These are phyloP conservation scores for Prenolepis imparis DNA, from an alignment of 2,888 invertebrate genomes.

Conservation along the genomic window DNA sequence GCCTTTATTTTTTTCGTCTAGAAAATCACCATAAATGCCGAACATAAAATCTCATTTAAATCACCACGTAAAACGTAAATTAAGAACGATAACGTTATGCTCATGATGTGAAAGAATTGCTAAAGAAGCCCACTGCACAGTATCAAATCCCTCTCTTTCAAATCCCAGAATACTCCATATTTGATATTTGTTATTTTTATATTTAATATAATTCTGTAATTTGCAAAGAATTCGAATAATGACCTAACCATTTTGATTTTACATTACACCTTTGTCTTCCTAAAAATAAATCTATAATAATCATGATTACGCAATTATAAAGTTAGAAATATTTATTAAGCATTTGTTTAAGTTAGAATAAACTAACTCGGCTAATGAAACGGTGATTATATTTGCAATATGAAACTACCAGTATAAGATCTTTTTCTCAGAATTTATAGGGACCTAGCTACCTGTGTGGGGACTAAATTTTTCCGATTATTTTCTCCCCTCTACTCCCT, in stretches of 20 bases:
- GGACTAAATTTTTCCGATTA: constrained; percentile 76
- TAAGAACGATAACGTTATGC: too few species aligned
- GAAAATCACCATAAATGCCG: too few species aligned
- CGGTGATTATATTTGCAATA: constrained; percentile 2
- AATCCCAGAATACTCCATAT: too few species aligned
- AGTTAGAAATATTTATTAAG: constrained; percentile 5
- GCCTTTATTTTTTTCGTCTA: too few species aligned
- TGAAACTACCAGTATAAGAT: background rate
- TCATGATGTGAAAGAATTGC: too few species aligned
- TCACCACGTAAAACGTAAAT: too few species aligned
- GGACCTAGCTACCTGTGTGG: constrained; percentile 42
- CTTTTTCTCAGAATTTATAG: constrained; percentile 23
- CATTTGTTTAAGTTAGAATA: constrained; percentile 2
- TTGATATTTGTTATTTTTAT: too few species aligned
- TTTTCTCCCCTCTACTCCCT: constrained; percentile 33
- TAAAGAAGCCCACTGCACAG: too few species aligned
- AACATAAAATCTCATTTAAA: too few species aligned
- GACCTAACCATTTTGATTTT: constrained; percentile 11
- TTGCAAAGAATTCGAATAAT: constrained; percentile 4
- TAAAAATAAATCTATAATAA: constrained; percentile 30
- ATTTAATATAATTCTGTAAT: background rate
- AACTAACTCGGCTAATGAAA: background rate
- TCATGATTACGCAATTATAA: constrained; percentile 3
- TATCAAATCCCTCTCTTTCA: too few species aligned
- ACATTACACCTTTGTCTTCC: constrained; percentile 4